Percentiles rank a stretch among this genome's conserved stretches.
Conservation (phyloP, 2,888 invertebrate genomes). For the Polyommatus iphigenia region DNA sequence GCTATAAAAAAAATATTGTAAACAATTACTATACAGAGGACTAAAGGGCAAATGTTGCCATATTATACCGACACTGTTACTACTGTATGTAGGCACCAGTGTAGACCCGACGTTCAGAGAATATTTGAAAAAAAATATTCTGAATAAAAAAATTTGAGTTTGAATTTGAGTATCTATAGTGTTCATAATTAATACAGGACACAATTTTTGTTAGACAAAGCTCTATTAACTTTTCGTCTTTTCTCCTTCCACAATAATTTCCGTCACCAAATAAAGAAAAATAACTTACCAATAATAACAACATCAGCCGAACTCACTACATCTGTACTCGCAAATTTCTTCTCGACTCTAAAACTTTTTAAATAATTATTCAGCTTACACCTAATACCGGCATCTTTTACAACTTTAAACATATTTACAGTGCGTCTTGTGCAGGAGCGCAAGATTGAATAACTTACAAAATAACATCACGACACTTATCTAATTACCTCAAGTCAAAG, state of each 20-base stretch:
- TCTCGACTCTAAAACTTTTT: slow-evolving; percentile 48
- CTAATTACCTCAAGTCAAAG: slow-evolving; percentile 12
- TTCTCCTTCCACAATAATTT: too few relatives aligned
- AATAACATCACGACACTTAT: not conserved
- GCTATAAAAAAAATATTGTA: not conserved
- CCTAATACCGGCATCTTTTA: slow-evolving; percentile 54
- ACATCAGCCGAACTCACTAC: slow-evolving; percentile 84
- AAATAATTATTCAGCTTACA: slow-evolving; percentile 55
- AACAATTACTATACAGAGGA: not conserved
- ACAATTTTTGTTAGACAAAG: too few relatives aligned
- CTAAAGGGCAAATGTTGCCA: not conserved
- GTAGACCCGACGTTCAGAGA: too few relatives aligned
- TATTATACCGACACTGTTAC: not conserved
- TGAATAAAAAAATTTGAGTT: too few relatives aligned
- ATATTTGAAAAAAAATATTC: too few relatives aligned
- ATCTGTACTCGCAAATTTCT: slow-evolving; percentile 54
- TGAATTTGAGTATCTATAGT: too few relatives aligned
- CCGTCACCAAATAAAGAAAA: not conserved
- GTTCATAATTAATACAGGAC: too few relatives aligned
- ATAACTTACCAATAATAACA: slow-evolving; percentile 84
- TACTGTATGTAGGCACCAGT: too few relatives aligned
- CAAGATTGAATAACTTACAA: not conserved
- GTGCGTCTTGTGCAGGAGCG: slow-evolving; percentile 18
- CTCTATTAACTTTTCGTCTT: too few relatives aligned
- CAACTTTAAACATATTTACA: slow-evolving; percentile 62